Evolutionary conservation across 1,140 invertebrate species (phyloP), one percentile per base, ranked within the genome.

Genomic region (Drosophila carrolli): DNA sequence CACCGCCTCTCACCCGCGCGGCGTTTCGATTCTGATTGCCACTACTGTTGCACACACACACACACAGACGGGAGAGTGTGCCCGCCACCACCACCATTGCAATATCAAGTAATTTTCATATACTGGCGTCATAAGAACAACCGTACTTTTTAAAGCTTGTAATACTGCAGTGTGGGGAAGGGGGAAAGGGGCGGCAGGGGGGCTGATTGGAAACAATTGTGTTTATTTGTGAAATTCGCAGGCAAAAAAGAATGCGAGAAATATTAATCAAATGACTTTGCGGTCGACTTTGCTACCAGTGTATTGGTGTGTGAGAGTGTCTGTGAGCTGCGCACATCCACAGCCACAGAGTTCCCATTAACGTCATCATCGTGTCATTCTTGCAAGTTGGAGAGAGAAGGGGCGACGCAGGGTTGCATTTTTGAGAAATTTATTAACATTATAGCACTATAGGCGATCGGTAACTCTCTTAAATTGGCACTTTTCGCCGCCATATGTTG

Each of bases 341-440:
- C 80, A 81, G 61, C 74, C 55, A 67, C 65, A 62, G 53, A 89
- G 84, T 80, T 85, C 81, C 84, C 80, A 91, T 91, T 91, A 91
- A 91, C 89, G 89, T 91, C 89, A 91, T 91, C 89, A 91, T 88
- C 83, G 83, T 91, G 89, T 91, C 89, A 91, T 91, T 91, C 84
- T 90, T 86, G 81, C 81, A 59, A 67, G 44, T 29, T 27, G 65
- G 48, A 55, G 73, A 10, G 37, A 38, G 65, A 51, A 51, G 38
- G 70, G 16, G 41, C 37, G 40, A 55, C 81, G 77, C 86, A 90
- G 88, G 88, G 86, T 90, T 90, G 88, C 83, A 90, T 90, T 90
- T 91, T 75, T 43, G 16, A 16, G 16, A 74, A 73, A 74, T 37
- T 73, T 73, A 75, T 67, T 75, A 75, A 75, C 54, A 75, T 50